phyloP scores from a whole-genome alignment of 2,888 invertebrate genomes.

The Conops quadrifasciatus region DNA sequence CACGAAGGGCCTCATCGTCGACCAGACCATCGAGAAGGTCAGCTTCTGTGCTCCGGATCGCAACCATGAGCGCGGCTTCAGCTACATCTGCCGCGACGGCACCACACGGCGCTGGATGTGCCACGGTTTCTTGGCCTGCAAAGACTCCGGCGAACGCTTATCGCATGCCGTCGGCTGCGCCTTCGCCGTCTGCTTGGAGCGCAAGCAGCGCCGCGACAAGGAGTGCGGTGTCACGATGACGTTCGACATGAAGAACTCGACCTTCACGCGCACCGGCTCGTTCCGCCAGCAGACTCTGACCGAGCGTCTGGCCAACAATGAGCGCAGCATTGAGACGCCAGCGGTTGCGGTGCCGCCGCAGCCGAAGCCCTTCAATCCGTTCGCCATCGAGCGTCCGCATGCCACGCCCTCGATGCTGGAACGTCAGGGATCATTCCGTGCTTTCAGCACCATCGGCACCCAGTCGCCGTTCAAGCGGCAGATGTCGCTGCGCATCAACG shows the following conservation, averaged over 20 bases:
- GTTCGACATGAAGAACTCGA: constrained; percentile 87
- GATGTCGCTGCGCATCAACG: constrained; percentile 92
- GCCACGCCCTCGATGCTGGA: constrained; percentile 94
- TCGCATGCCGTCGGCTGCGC: constrained; percentile 99
- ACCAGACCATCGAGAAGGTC: constrained; percentile 99
- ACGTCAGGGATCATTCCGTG: constrained; percentile 94
- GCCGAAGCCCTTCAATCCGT: constrained; percentile 82
- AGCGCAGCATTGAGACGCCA: constrained; percentile 65
- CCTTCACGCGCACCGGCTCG: constrained; percentile 92
- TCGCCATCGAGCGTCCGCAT: constrained; percentile 94
- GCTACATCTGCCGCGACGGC: constrained; percentile 98
- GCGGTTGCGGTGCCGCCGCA: constrained; percentile 65
- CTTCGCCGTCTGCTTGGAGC: constrained; percentile 96
- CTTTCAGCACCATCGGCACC: constrained; percentile 79
- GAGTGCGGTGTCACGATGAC: constrained; percentile 95
- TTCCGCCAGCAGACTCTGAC: constrained; percentile 87
- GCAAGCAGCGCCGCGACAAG: constrained; percentile 96
- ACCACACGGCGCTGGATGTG: constrained; percentile 99
- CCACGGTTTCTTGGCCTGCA: constrained; percentile 95
- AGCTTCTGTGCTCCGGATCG: constrained; percentile 99
- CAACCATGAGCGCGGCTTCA: constrained; percentile 95
- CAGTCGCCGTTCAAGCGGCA: constrained; percentile 96
- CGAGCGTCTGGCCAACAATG: constrained; percentile 73
- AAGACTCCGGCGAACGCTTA: constrained; percentile 95
- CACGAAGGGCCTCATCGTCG: constrained; percentile 97